Evolutionary conservation across 2,113 vertebrate genomes (phyloP).

Genomic region (Thamnophis sirtalis): DNA sequence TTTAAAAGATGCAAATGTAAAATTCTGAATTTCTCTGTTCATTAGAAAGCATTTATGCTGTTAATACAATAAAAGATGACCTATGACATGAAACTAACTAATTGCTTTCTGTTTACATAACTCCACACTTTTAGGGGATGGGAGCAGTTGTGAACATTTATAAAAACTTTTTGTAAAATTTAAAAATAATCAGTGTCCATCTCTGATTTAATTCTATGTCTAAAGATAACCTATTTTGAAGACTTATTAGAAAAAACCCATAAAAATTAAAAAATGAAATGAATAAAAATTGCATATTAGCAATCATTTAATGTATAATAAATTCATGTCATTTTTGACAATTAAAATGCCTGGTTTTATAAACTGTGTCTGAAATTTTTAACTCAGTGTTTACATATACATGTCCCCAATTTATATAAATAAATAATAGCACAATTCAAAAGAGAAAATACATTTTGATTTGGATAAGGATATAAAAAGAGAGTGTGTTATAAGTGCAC

Average conservation of each 20-base stretch:
- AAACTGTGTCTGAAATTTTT: neutral
- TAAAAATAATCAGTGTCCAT: neutral
- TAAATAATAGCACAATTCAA: neutral
- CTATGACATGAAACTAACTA: neutral
- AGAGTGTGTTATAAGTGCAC: neutral
- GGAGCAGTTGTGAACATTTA: neutral
- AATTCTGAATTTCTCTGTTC: neutral
- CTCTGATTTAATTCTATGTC: neutral
- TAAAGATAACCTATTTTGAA: neutral
- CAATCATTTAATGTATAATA: neutral
- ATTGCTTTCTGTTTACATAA: neutral
- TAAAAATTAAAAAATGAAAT: neutral
- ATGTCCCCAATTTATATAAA: neutral
- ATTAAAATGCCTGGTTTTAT: neutral
- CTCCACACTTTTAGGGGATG: neutral
- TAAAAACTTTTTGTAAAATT: neutral
- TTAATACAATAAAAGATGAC: neutral
- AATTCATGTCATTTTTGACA: neutral
- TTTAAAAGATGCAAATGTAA: neutral
- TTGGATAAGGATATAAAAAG: neutral
- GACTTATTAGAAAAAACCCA: neutral
- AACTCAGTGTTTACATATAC: neutral
- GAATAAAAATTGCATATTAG: neutral
- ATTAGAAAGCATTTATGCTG: neutral
- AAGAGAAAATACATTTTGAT: neutral